Percentiles rank a stretch among this genome's conserved stretches.
Conservation (phyloP, 2,797 vertebrate species). For the Mergus octosetaceus region DNA sequence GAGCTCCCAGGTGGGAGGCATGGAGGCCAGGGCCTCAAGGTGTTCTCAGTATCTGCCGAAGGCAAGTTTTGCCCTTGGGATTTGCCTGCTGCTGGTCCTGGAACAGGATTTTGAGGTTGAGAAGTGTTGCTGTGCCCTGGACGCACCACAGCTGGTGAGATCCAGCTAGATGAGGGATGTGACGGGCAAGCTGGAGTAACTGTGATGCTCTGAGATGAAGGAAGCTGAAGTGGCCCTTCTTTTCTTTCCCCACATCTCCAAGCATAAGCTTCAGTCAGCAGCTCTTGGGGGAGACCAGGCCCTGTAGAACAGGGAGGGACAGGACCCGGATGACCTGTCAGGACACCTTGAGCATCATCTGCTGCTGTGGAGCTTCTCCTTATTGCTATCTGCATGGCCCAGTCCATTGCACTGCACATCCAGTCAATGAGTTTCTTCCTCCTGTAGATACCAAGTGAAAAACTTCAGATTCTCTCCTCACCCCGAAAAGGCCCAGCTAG, state of each 20-base stretch:
- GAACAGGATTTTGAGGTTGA: neutral
- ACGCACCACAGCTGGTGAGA: neutral
- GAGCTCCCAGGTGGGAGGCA: neutral
- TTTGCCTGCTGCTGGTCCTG: neutral
- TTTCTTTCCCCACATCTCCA: neutral
- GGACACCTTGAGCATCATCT: neutral
- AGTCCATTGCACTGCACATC: rapidly evolving
- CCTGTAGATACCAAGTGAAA: neutral
- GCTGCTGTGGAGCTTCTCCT: neutral
- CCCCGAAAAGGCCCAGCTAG: neutral
- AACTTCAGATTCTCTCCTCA: neutral
- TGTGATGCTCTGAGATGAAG: neutral
- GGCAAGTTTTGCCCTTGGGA: neutral
- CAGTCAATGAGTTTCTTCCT: neutral
- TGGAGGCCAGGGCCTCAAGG: neutral
- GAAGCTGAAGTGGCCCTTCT: neutral
- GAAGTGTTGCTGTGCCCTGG: neutral
- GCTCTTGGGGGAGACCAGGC: neutral
- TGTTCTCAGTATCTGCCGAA: neutral
- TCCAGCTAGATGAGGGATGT: neutral
- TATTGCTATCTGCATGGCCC: neutral
- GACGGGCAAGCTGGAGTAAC: neutral
- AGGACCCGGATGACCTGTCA: neutral
- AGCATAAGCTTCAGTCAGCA: neutral
- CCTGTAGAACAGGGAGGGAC: neutral